Evolutionary conservation across 2,797 vertebrate species (phyloP).

Genomic region (Carduelis carduelis): DNA sequence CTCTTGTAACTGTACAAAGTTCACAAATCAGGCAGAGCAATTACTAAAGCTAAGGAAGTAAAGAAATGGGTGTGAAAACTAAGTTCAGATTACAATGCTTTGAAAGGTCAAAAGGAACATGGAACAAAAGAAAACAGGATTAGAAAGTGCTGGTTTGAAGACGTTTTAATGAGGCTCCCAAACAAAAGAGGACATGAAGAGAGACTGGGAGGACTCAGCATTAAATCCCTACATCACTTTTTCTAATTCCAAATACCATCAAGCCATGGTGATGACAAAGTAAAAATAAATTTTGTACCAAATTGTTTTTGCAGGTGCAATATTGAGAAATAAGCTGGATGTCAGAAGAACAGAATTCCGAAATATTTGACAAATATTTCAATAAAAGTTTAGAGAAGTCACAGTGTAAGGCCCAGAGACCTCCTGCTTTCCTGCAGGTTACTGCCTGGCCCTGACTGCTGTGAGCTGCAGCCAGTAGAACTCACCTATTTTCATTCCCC

Average conservation of each 20-base stretch:
- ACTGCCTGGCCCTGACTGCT: not conserved
- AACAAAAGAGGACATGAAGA: not conserved
- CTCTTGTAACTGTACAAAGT: not conserved
- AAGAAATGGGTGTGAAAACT: not conserved
- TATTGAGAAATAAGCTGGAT: not conserved
- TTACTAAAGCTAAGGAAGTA: not conserved
- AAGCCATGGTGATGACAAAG: not conserved
- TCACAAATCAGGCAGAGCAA: not conserved
- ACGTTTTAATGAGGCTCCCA: not conserved
- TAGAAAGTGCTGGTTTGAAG: not conserved
- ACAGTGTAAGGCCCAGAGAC: not conserved
- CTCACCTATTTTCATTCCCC: not conserved
- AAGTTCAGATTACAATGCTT: not conserved
- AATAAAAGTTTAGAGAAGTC: not conserved
- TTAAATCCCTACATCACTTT: not conserved
- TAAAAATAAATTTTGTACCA: not conserved
- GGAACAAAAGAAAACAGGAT: not conserved
- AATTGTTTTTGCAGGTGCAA: not conserved
- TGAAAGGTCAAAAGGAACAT: not conserved
- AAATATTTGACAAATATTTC: not conserved
- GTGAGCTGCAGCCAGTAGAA: accelerated
- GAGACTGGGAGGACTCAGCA: not conserved
- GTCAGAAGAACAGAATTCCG: not conserved
- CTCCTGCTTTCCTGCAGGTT: not conserved
- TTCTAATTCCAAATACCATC: not conserved